Evolutionary conservation across 2,888 invertebrate genomes (phyloP), one percentile per base, ranked within the genome.

Genomic region (Megamerina dolium): DNA sequence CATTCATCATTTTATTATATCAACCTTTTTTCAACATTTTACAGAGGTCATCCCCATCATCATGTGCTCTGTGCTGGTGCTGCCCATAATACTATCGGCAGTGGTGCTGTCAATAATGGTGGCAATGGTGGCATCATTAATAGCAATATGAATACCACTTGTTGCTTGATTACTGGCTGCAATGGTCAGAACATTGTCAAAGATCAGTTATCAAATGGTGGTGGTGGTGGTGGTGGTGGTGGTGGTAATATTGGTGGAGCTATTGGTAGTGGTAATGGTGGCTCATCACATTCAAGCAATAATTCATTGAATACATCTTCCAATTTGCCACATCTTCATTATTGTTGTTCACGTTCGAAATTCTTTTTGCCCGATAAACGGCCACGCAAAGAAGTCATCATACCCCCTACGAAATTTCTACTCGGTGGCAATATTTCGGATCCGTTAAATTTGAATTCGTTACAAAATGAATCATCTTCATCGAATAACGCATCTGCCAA

Each of bases 401-500:
- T 91, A 58, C 84, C 91, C 39, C 94, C 95, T 1, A 91, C 91
- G 1, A 93, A 93, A 70, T 95, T 96, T 72, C 52, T 68, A 10
- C 77, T 95, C 2, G 96, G 95, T 33, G 96, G 95, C 8, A 95
- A 92, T 70, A 94, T 94, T 54, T 86, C 86, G 54, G 96, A 96
- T 75, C 96, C 95, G 0, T 73, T 96, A 34, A 96, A 96, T 74
- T 73, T 96, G 48, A 92, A 90, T 63, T 92, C 93, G 63, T 77
- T 96, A 58, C 89, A 85, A 70, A 84, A 87, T 66, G 86, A 86
- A 64, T 84, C 84, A 56, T 54, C 43, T 4, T 32, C 57, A 4
- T 63, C 61, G 27, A 66, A 63, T 49, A 83, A 82, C 6, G 84
- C 88, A 78, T 84, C 86, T 0, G 68, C 60, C 47, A 66, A 59